Percentiles rank a stretch among this genome's conserved stretches.
These are phyloP conservation scores for Diaprepes abbreviatus DNA, from an alignment of 2,888 invertebrate species.

Conservation along the genomic window DNA sequence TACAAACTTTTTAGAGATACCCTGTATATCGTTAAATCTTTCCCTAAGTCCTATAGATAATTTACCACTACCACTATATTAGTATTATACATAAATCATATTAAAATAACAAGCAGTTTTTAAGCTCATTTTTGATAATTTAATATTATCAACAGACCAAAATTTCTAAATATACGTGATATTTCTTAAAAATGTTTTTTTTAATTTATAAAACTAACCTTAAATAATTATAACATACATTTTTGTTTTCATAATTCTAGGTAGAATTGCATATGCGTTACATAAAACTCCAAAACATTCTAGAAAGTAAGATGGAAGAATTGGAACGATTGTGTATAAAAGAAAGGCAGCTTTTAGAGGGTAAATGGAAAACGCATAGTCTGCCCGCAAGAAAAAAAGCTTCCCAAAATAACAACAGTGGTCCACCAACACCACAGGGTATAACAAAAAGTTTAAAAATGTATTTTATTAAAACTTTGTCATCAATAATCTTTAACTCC, in stretches of 20 bases:
- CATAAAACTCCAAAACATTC: constrained; percentile 86
- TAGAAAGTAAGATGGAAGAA: constrained; percentile 88
- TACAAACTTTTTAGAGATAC: too few relatives aligned
- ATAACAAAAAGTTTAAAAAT: neutral
- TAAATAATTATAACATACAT: neutral
- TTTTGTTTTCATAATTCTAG: constrained; percentile 61
- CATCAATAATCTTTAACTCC: too few relatives aligned
- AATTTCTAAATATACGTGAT: too few relatives aligned
- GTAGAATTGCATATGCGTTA: constrained; percentile 94
- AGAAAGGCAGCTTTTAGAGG: constrained; percentile 86
- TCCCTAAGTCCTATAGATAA: too few relatives aligned
- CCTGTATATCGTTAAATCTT: too few relatives aligned
- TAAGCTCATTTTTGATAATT: too few relatives aligned
- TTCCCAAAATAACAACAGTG: constrained; percentile 69
- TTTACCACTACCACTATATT: too few relatives aligned
- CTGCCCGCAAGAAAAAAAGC: constrained; percentile 88
- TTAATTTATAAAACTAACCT: too few relatives aligned
- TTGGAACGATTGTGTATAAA: constrained; percentile 84
- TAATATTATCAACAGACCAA: too few relatives aligned
- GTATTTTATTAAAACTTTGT: too few relatives aligned
- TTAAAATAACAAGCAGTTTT: too few relatives aligned
- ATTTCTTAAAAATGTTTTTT: too few relatives aligned
- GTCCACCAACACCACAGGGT: constrained; percentile 70
- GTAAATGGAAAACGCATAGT: constrained; percentile 91
- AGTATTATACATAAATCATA: neutral